Conservation (phyloP, 1,140 invertebrate species). For the Drosophila trapezifrons region DNA sequence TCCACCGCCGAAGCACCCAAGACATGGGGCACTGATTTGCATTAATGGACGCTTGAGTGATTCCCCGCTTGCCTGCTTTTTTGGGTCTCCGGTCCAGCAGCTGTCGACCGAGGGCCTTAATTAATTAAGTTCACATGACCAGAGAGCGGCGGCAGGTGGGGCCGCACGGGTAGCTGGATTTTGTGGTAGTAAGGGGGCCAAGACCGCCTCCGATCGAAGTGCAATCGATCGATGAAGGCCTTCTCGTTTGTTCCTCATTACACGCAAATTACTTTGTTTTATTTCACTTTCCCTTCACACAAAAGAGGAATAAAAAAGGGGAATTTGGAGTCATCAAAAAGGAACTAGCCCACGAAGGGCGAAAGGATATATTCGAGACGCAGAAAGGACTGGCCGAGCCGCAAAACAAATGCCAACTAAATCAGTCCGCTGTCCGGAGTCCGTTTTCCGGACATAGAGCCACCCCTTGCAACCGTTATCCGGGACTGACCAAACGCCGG, state of each 20-base stretch:
- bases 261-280: constrained; percentile 66
- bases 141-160: constrained; percentile 26
- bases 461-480: constrained; percentile 29
- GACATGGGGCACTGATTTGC: constrained; percentile 79
- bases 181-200: neutral
- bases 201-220: constrained; percentile 42
- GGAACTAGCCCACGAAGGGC: constrained; percentile 7
- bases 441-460: constrained; percentile 19
- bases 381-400: constrained; percentile 5
- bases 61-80: constrained; percentile 65
- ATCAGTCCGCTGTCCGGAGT: constrained; percentile 24
- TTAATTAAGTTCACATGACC: constrained; percentile 81
- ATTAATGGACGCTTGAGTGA: constrained; percentile 80
- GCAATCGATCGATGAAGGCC: constrained; percentile 63
- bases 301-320: constrained; percentile 11
- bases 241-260: constrained; percentile 61
- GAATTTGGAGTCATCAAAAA: constrained; percentile 47
- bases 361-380: neutral
- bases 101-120: constrained; percentile 76
- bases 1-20: constrained; percentile 35
- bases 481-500: constrained; percentile 40
- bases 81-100: constrained; percentile 64
- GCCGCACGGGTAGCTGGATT: neutral
- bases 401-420: constrained; percentile 52
- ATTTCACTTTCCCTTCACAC: constrained; percentile 53